Base-by-base conservation (phyloP, 2,888 invertebrate genomes). In the Eremobia ochroleuca region DNA sequence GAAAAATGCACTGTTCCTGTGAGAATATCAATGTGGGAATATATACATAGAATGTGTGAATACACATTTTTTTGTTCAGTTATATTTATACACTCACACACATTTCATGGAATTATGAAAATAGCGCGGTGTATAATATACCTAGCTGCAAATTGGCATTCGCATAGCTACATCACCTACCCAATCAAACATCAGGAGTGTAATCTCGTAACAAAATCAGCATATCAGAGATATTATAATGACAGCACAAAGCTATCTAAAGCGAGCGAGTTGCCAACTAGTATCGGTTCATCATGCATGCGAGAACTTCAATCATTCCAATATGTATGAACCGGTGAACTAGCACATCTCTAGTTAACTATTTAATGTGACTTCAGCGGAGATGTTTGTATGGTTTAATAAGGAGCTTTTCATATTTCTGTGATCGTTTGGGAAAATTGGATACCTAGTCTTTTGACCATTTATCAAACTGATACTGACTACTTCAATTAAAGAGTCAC, bases 281-380 rank as follows among this genome's bases (percentile, higher is more conserved):
- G 94, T 95, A 94, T 91, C 87, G 89, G 90, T 91, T 94, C 94
- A 95, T 96, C 93, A 91, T 88, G 92, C 92, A 95, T 94, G 95
- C 95, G 94, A 92, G 93, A 94, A 95, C 93, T 94, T 92, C 70
- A 72, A 66, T 75, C 76, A 80, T 83, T 82, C 72, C 83, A 79
- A 83, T 85, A 78, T 75, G 55, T 72, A 62, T 67, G 76, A 68
- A 74, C 34, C 28, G 43, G 49, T n/a, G 31, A 66, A 79, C 68
- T 73, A 58, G 62, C 37, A 70, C 40, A 46, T 66, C 49, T 55
- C 28, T 52, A 28, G 34, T 28, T 77, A 70, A 76, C 80, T 70
- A 59, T 55, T 61, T 76, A 76, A 76, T 66, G 25, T 11, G 61
- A 21, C 31, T 70, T 66, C 61, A 49, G 37, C n/a, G 11, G 46